Base-by-base conservation (phyloP, 2,888 invertebrate species). In the Limenitis camilla region DNA sequence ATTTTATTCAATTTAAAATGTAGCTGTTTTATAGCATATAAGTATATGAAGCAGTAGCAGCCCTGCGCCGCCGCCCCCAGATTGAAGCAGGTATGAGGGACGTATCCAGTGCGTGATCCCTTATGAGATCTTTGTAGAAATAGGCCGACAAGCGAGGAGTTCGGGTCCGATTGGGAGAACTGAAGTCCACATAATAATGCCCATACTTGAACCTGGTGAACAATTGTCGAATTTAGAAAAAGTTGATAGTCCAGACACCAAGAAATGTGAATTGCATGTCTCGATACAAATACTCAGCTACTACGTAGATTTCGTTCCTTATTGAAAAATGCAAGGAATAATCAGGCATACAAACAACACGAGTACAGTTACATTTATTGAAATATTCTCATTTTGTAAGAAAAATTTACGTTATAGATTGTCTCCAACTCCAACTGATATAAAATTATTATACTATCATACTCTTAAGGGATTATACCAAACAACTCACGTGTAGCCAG, bases 61-160 rank as follows among this genome's bases (percentile, higher is more conserved):
- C 49, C 49, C 49, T 43, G 38, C 6, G 31, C 39, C 32, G 43
- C 19, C 38, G 49, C 27, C 38, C 49, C n/a, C n/a, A n/a, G n/a
- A n/a, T n/a, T n/a, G n/a, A n/a, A n/a, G n/a, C 28, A 29, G 27
- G 44, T 8, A 27, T 5, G 35, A 33, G 36, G 10, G 5, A 8
- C 10, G 10, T 28, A 3, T 45, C 8, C 10, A 45, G 10, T 8
- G 44, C 36, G 8, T 8, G 44, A 10, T 36, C 8, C 29, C 44
- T 6, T 36, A 45, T 29, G 4, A 36, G 8, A 11, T 44, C 44
- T 8, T 44, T 44, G 10, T 28, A 44, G n/a, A 44, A 44, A 35
- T 35, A 44, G 8, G 44, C 44, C 7, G 35, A 28, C 44, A 33
- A 28, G 7, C 44, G 44, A 5, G 44, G 44, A 8, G 10, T 44